A percentile compares a stretch with the other conserved stretches of the same genome.
phyloP scores from a whole-genome alignment of 2,113 vertebrate species.

The Eptesicus fuscus region DNA sequence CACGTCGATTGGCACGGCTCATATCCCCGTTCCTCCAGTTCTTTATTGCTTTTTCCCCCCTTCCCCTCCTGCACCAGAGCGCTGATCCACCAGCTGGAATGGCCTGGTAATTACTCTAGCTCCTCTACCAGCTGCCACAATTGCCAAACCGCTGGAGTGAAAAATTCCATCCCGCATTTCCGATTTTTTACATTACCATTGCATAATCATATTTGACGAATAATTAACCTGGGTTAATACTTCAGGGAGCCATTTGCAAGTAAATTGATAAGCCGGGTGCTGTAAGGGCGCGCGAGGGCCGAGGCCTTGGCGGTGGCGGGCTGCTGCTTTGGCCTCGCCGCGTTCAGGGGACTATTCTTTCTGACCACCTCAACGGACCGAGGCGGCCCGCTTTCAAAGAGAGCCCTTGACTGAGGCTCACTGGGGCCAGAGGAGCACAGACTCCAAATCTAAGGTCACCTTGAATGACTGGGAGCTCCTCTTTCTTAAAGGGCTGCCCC shows the following conservation, averaged over 20 bases:
- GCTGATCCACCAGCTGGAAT: slow-evolving; percentile 84
- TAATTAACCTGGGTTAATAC: slow-evolving; percentile 93
- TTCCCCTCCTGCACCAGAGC: slow-evolving; percentile 78
- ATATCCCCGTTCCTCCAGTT: slow-evolving; percentile 82
- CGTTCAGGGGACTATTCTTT: not conserved
- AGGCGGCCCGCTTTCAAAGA: not conserved
- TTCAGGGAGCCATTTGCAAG: slow-evolving; percentile 89
- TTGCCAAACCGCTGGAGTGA: slow-evolving; percentile 92
- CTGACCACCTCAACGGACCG: slow-evolving; percentile 66
- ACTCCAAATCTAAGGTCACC: not conserved
- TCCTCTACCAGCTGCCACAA: slow-evolving; percentile 89
- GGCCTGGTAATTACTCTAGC: slow-evolving; percentile 89
- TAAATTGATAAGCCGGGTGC: slow-evolving; percentile 89
- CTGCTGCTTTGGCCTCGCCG: slow-evolving; percentile 14
- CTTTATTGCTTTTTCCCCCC: slow-evolving; percentile 80
- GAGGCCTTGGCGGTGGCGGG: slow-evolving; percentile 62
- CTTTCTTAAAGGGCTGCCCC: not conserved
- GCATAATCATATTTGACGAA: slow-evolving; percentile 94
- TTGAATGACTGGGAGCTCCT: not conserved
- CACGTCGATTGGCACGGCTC: slow-evolving; percentile 84
- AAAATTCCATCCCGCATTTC: slow-evolving; percentile 92
- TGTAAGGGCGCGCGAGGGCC: slow-evolving; percentile 72
- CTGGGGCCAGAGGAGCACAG: not conserved
- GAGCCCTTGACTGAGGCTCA: not conserved
- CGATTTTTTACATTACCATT: slow-evolving; percentile 90